phyloP scores from a whole-genome alignment of 2,888 invertebrate species.

The Buathra laborator region DNA sequence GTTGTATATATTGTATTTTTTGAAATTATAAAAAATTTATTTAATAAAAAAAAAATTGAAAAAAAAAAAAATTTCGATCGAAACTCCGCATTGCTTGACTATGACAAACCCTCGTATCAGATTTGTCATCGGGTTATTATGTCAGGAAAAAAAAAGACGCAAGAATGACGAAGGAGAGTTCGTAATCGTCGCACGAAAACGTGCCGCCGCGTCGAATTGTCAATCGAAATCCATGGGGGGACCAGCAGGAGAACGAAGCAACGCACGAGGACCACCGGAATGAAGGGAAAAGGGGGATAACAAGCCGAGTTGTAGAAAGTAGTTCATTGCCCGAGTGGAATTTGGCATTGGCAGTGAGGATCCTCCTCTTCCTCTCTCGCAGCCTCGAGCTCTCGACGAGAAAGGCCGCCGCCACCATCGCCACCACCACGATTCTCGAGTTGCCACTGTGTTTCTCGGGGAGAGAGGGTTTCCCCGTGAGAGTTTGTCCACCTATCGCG shows the following conservation, averaged over 20 bases:
- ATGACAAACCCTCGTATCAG: not conserved
- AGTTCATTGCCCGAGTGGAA: constrained; percentile 79
- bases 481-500: not conserved
- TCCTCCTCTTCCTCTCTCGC: constrained; percentile 48
- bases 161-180: not conserved
- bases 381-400: constrained; percentile 70
- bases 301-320: constrained; percentile 75
- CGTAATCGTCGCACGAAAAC: constrained; percentile 16
- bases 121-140: constrained; percentile 50
- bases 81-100: not conserved
- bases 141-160: constrained; percentile 42
- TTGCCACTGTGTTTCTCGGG: constrained; percentile 4
- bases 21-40: too few relatives aligned
- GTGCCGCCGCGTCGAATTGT: constrained; percentile 29
- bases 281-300: constrained; percentile 45
- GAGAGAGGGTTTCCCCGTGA: not conserved
- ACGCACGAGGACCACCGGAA: not conserved
- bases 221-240: constrained; percentile 14
- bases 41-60: too few relatives aligned
- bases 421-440: constrained; percentile 40
- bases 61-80: too few relatives aligned
- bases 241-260: constrained; percentile 8
- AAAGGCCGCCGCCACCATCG: constrained; percentile 65
- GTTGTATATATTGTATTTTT: too few relatives aligned
- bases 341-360: constrained; percentile 80